phyloP scores from a whole-genome alignment of 2,797 vertebrate species.

The Chiloscyllium punctatum region DNA sequence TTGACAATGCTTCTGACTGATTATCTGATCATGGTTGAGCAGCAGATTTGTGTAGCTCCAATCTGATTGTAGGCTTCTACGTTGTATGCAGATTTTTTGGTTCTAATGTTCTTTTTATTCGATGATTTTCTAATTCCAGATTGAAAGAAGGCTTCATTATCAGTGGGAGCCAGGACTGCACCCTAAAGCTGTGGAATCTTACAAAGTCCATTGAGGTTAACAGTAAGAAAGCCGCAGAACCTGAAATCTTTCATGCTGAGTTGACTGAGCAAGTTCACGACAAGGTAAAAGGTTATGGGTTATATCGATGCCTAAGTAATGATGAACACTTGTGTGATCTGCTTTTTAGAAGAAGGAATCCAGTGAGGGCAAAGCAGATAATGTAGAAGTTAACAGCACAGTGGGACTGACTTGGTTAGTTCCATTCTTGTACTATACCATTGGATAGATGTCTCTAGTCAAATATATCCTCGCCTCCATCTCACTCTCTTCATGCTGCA shows the following conservation, averaged over 20 bases:
- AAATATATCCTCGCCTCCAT: not conserved
- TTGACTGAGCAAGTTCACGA: constrained; percentile 77
- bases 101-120: not conserved
- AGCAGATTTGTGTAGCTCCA: not conserved
- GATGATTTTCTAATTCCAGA: constrained; percentile 47
- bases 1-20: not conserved
- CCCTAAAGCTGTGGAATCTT: constrained; percentile 85
- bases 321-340: not conserved
- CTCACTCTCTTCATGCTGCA: not conserved
- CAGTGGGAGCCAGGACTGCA: constrained; percentile 90
- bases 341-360: not conserved
- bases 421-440: not conserved
- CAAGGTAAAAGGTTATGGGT: constrained; percentile 58
- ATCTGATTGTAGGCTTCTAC: not conserved
- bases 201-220: constrained; percentile 55
- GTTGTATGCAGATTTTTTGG: not conserved
- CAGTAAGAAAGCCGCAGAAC: constrained; percentile 34
- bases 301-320: not conserved
- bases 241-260: constrained; percentile 57
- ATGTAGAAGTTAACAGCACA: not conserved
- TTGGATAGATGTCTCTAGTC: no score
- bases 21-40: not conserved
- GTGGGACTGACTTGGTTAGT: not conserved
- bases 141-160: constrained; percentile 79
- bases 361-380: no score